Evolutionary conservation across 2,797 vertebrate genomes (phyloP).

Genomic region (Sebastes iracundus): DNA sequence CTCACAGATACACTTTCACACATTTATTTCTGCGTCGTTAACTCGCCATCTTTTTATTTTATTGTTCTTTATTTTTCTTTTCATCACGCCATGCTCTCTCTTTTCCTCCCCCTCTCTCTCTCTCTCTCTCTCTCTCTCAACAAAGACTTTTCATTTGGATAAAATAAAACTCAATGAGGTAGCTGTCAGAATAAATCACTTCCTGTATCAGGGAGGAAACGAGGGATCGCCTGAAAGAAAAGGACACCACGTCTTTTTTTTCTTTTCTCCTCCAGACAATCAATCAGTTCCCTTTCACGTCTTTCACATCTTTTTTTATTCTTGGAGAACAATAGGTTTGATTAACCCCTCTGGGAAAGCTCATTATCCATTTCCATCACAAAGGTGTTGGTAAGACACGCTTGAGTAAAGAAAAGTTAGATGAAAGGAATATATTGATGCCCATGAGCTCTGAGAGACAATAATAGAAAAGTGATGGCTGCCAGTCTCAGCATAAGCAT

Average conservation of each 20-base stretch:
- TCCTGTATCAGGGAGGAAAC: constrained; percentile 63
- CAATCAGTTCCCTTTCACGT: constrained; percentile 67
- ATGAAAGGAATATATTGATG: constrained; percentile 29
- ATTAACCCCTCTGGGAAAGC: constrained; percentile 72
- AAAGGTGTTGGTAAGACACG: constrained; percentile 62
- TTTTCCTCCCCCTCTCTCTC: not conserved
- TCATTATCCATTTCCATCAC: constrained; percentile 77
- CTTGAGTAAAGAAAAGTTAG: not conserved
- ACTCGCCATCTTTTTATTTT: not conserved
- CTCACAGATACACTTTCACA: constrained; percentile 36
- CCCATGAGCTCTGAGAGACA: constrained; percentile 2
- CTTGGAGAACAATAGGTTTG: constrained; percentile 68
- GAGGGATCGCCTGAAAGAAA: constrained; percentile 50
- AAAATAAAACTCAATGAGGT: constrained; percentile 69
- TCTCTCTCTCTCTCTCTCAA: constrained; percentile 15
- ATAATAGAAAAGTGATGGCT: constrained; percentile 28
- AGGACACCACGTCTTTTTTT: constrained; percentile 25
- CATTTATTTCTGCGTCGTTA: constrained; percentile 4
- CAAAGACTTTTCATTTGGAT: constrained; percentile 69
- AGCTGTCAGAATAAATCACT: constrained; percentile 80
- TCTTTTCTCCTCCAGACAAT: constrained; percentile 24
- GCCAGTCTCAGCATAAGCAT: constrained; percentile 24
- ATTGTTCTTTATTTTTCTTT: constrained; percentile 1
- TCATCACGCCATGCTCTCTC: not conserved
- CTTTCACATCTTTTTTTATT: constrained; percentile 62